phyloP scores from a whole-genome alignment of 1,140 invertebrate species.

The Patella vulgata region DNA sequence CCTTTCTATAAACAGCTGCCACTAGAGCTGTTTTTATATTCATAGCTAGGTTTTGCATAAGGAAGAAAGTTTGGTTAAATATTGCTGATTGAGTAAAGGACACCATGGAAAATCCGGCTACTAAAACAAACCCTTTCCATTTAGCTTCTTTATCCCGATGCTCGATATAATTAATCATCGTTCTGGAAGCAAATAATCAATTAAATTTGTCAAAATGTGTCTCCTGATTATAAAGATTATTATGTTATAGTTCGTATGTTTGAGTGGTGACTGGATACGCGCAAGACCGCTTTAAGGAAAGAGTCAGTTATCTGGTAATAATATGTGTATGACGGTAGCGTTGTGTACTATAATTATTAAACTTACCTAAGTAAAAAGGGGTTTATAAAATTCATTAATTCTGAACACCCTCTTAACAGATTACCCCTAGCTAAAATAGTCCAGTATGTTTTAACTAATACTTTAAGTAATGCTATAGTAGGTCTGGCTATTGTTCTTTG shows the following conservation, averaged over 20 bases:
- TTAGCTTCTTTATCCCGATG: conserved; percentile 19
- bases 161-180: conserved; percentile 32
- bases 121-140: conserved; percentile 66
- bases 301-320: too few species aligned
- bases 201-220: not conserved
- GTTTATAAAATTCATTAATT: conserved; percentile 42
- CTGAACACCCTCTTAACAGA: conserved; percentile 43
- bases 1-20: conserved; percentile 92
- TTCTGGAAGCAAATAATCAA: conserved; percentile 20
- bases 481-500: too few species aligned
- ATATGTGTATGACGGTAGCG: too few species aligned
- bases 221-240: not conserved
- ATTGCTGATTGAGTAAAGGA: conserved; percentile 52
- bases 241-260: not conserved
- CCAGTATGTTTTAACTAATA: conserved; percentile 37
- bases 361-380: conserved; percentile 42
- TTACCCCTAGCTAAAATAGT: conserved; percentile 28
- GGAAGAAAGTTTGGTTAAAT: conserved; percentile 61
- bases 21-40: conserved; percentile 90
- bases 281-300: too few species aligned
- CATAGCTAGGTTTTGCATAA: conserved; percentile 79
- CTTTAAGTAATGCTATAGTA: conserved; percentile 26
- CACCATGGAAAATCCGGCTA: conserved; percentile 54
- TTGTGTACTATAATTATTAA: not conserved
- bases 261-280: not conserved